Evolutionary conservation across 2,888 invertebrate genomes (phyloP), one percentile per base, ranked within the genome.

Genomic region (Lasiommata megera): DNA sequence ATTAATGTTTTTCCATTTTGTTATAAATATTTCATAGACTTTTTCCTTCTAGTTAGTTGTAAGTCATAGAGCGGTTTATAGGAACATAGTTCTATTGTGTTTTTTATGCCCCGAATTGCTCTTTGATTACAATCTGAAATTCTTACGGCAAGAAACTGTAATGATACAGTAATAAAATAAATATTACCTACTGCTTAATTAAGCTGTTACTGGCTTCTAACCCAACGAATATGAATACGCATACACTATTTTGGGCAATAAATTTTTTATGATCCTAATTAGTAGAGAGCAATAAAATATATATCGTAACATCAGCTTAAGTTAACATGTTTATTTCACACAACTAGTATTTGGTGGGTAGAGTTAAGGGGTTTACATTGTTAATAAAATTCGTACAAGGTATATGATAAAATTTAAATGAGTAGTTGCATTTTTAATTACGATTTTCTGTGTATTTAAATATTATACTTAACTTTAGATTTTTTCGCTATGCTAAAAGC

Each of bases 51-150:
- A 36, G 3, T 7, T 16, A 9, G 3, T 48, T 14, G 14, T 17
- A 31, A 38, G 16, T 41, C n/a, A 31, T 34, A 40, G 23, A 48
- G n/a, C 7, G 16, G 29, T 28, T 8, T 53, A 48, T 31, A 31
- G 43, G 12, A 37, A 57, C 56, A 44, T 9, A 44, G 43, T 54
- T 41, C 43, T 23, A 43, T 60, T 53, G 54, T 59, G 40, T 58
- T 61, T 54, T n/a, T 60, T 61, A 29, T 58, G 51, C 63, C 61
- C 50, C 51, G 54, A 60, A 66, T 57, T 62, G 60, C 61, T 60
- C 52, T 16, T 41, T 60, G 79, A 79, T 79, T 68, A 68, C 38
- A 58, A 78, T 78, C 77, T 71, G 61, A 71, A 70, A 72, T 67
- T 69, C 68, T 66, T 69, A 67, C 67, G 62, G 67, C 66, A 64